Base-by-base conservation (phyloP, 2,888 invertebrate species). In the Lasioglossum pauxillum region DNA sequence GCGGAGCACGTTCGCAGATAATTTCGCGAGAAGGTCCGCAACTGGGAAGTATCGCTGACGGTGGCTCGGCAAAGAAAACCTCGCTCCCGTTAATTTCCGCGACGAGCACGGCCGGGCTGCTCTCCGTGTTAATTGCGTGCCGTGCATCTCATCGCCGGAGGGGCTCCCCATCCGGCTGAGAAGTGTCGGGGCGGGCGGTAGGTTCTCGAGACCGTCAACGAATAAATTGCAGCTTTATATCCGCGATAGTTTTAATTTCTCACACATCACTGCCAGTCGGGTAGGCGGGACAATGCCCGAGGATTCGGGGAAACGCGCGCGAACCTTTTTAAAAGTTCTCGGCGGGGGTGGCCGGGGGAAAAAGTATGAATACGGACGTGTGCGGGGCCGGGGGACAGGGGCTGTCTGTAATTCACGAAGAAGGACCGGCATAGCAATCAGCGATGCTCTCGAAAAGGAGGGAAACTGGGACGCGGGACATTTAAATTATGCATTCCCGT, bases 401-500 rank as follows among this genome's bases (percentile, higher is more conserved):
- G 81, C 38, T 57, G 75, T 75, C 81, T 78, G 92, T 92, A 91
- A 92, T 92, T 90, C 90, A 82, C 80, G 80, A 75, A 78, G 83
- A 83, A 82, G 80, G 75, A 69, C 60, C 91, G 88, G 92, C 92
- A 91, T 91, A 91, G 92, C 92, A 93, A 93, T 93, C 93, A 93
- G 90, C 92, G 88, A 86, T 90, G 86, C 90, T 67, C 86, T 82
- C 80, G 83, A 82, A 87, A 83, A 85, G 83, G 78, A 78, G 83
- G 82, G 89, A 93, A 93, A 93, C 92, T 93, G 85, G 93, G 92
- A 89, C 92, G 91, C 91, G 89, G 89, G 90, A 91, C 91, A 91
- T 92, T 92, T 93, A 92, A 93, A 93, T 93, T 93, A 93, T 93
- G 92, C 92, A 93, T 91, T 91, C 90, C 90, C 75, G 78, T 75